Evolutionary conservation across 2,797 vertebrate genomes (phyloP), one percentile per base, ranked within the genome.

Genomic region (Rhinella marina): DNA sequence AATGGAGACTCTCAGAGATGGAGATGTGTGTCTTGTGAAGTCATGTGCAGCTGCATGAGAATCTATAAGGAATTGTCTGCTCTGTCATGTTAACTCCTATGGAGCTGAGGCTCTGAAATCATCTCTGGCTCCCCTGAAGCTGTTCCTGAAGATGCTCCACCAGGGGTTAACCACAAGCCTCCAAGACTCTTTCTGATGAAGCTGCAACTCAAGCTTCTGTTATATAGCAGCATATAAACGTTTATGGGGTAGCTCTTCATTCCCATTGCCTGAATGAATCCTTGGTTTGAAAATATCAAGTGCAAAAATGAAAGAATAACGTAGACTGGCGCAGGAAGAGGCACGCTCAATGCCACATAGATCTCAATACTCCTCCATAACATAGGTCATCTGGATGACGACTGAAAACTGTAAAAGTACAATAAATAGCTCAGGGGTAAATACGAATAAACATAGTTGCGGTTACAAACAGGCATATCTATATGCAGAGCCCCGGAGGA

Each of bases 31-130:
- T 86, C 84, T 86, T 83, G 88, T 89, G 85, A 89, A 86, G 85
- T 89, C 84, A 89, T 89, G 88, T 86, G 84, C 88, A 89, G 88
- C 88, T 89, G 88, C 84, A 89, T 77, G n/a, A 73, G 68, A 66
- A 86, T 88, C 84, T 88, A 66, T 81, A 86, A 88, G 88, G 88
- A 76, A 86, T 52, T 72, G 83, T 86, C 80, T 86, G 61, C 66
- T 82, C 70, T 12, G 57, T 75, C 29, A n/a, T 12, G 86, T 86
- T 89, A 89, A 89, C 88, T 70, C 84, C 75, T 82, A 76, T 54
- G 59, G 32, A 80, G 56, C 70, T 3, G 61, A 80, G 29, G 23
- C 56, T 59, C 27, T 72, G 27, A n/a, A 76, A 76, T 76, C 56
- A 75, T 76, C 32, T 7, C 21, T 13, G n/a, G 57, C 57, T 81